These are phyloP conservation scores for Patella vulgata DNA, from an alignment of 1,140 invertebrate genomes.

Conservation along the genomic window DNA sequence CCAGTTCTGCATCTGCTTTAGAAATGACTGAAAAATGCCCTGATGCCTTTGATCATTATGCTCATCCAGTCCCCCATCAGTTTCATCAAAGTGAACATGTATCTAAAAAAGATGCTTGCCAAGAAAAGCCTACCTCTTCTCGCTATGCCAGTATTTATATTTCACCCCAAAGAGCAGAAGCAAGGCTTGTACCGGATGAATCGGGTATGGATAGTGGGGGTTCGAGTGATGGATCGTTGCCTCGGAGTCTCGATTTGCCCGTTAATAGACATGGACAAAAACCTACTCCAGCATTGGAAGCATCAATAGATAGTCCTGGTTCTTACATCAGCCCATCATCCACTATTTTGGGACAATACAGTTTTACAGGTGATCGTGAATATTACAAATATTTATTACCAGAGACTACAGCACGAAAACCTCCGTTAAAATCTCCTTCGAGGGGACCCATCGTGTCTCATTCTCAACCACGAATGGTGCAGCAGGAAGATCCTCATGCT, in stretches of 20 bases:
- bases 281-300: conserved; percentile 45
- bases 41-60: conserved; percentile 66
- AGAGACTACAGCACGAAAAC: conserved; percentile 28
- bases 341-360: conserved; percentile 18
- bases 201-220: conserved; percentile 51
- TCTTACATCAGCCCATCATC: conserved; percentile 42
- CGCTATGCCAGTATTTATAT: conserved; percentile 63
- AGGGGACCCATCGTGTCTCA: conserved; percentile 8
- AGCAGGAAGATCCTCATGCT: conserved; percentile 20
- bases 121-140: conserved; percentile 43
- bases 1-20: conserved; percentile 57
- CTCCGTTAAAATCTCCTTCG: conserved; percentile 32
- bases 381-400: conserved; percentile 29
- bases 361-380: conserved; percentile 24
- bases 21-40: conserved; percentile 86
- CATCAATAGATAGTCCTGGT: conserved; percentile 40
- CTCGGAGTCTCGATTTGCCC: conserved; percentile 42
- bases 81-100: conserved; percentile 39
- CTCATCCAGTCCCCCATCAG: conserved; percentile 32
- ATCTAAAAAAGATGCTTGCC: conserved; percentile 22
- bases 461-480: conserved; percentile 10
- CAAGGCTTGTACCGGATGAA: conserved; percentile 54
- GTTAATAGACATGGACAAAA: background rate
- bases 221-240: conserved; percentile 59
- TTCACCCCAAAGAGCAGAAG: conserved; percentile 57